Base-by-base conservation (phyloP, 2,113 vertebrate species). In the Polypterus bichir region DNA sequence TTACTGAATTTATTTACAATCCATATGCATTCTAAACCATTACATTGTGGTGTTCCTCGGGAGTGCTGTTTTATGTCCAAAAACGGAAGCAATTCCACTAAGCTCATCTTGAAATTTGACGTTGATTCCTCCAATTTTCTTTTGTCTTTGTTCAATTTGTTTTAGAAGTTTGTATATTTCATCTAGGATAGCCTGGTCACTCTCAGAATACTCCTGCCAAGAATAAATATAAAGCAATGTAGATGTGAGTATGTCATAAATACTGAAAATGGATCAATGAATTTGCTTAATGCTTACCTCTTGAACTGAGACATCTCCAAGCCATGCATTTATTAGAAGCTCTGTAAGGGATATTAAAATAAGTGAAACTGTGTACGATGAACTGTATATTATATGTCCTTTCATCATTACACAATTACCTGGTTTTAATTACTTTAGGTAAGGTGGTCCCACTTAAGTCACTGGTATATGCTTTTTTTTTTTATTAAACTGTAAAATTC, bases 61-160 rank as follows among this genome's bases (percentile, higher is more conserved):
- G 45, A 4, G 7, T n/a, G 46, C 51, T 5, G 46, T 10, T 44
- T 71, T 74, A 46, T 64, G 61, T 4, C 59, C 49, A 49, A 68
- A 6, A 27, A 86, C 59, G 44, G 3, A 53, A 27, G 3, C 45
- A 58, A 89, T 51, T 6, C 63, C 71, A 44, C 68, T 57, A 7
- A 77, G 59, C 10, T 71, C 64, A 3, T 66, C 49, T 11, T 71
- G 64, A 2, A 88, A 64, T 62, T 71, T 78, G 27, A 6, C 55
- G 3, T 62, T 70, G 48, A 87, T 69, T 11, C 1, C 7, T 10
- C 65, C 61, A 0, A 79, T 55, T 5, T 72, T 81, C 7, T 67
- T 48, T 11, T 77, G 75, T 68, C 76, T 64, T 3, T 9, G 49
- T 2, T 59, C 3, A 44, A 81, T 68, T 63, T 71, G 74, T 4